A percentile compares a stretch with the other conserved stretches of the same genome.
Evolutionary conservation across 2,797 vertebrate species (phyloP).

Genomic region (Acridotheres tristis): DNA sequence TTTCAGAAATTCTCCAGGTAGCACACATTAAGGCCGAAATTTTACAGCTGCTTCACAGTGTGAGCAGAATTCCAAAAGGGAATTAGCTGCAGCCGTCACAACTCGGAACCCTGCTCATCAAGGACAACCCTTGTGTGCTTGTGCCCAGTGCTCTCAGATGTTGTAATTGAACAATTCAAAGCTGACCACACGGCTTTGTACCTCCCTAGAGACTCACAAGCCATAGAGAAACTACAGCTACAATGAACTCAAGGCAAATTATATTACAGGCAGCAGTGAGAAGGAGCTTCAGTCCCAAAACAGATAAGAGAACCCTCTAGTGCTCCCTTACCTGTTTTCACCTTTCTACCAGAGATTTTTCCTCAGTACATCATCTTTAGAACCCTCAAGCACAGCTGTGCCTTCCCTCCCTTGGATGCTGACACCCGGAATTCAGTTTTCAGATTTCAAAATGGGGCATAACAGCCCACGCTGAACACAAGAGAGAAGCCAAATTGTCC

Average conservation of each 20-base stretch:
- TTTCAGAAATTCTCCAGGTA: not conserved
- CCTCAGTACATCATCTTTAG: not conserved
- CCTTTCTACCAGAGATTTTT: not conserved
- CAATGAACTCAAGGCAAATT: not conserved
- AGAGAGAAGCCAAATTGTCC: not conserved
- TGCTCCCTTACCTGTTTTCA: not conserved
- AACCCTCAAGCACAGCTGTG: not conserved
- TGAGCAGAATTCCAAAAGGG: not conserved
- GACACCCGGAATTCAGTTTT: not conserved
- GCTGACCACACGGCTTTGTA: not conserved
- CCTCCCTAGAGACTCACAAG: not conserved
- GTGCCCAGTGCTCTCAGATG: not conserved
- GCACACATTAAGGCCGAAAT: not conserved
- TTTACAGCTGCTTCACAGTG: not conserved
- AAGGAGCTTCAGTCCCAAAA: not conserved
- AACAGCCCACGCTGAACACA: fast-evolving
- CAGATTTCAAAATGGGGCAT: not conserved
- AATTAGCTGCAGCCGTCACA: not conserved
- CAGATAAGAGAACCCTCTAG: not conserved
- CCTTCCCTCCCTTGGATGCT: not conserved
- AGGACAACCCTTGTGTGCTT: not conserved
- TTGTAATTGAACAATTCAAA: not conserved
- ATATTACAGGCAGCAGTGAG: not conserved
- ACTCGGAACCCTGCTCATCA: not conserved
- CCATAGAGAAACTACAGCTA: not conserved